Conservation (phyloP, 2,888 invertebrate genomes). For the Cosmia pyralina region DNA sequence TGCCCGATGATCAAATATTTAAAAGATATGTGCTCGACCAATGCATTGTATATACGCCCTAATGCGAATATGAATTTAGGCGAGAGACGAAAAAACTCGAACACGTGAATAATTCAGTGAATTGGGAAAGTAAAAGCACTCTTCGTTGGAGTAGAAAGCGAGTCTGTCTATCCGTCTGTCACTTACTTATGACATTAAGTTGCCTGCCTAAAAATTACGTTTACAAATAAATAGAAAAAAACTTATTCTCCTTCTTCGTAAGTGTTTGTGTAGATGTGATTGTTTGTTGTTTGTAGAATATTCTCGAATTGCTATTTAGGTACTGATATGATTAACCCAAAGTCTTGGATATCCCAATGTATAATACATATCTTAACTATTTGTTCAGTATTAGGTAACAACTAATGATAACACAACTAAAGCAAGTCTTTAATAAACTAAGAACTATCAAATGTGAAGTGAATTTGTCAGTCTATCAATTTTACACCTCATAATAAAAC, state of each 20-base stretch:
- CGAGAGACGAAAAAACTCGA: conserved; percentile 70
- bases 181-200: conserved; percentile 81
- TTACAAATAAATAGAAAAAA: conserved; percentile 61
- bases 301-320: neutral
- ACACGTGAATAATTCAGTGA: conserved; percentile 81
- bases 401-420: neutral
- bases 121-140: conserved; percentile 83
- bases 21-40: conserved; percentile 46
- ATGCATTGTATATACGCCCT: conserved; percentile 45
- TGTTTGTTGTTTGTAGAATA: conserved; percentile 6
- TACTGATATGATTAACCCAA: neutral
- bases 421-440: neutral
- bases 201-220: conserved; percentile 69
- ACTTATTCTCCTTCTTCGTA: conserved; percentile 29
- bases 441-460: neutral
- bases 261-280: conserved; percentile 33
- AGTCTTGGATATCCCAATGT: neutral
- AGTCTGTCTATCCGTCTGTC: conserved; percentile 82
- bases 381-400: neutral
- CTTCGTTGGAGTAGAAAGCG: conserved; percentile 70
- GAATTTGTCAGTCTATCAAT: neutral
- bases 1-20: conserved; percentile 50
- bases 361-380: neutral
- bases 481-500: neutral
- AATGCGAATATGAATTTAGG: conserved; percentile 71